A percentile compares a stretch with the other conserved stretches of the same genome.
Evolutionary conservation across 2,888 invertebrate species (phyloP).

Genomic region (Steinernema scapterisci): DNA sequence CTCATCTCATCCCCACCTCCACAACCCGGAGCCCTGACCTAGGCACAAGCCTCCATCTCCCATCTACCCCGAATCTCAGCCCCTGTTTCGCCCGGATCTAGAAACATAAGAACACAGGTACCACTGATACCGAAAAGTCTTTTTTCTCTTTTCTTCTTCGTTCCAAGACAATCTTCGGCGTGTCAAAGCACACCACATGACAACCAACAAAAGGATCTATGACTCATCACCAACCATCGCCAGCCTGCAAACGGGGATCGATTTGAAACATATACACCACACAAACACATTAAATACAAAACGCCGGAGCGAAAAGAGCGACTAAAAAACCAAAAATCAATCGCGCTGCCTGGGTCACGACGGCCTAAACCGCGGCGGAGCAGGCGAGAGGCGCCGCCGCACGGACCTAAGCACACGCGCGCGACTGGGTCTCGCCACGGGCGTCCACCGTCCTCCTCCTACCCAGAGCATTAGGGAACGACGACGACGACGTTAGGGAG

Average conservation of each 20-base stretch:
- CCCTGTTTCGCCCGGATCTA: too few species aligned
- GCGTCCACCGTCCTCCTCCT: background rate
- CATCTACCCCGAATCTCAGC: too few species aligned
- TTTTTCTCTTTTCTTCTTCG: too few species aligned
- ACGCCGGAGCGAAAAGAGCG: background rate
- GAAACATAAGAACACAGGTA: too few species aligned
- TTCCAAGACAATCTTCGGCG: background rate
- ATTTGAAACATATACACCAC: background rate
- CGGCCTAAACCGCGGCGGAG: too few species aligned
- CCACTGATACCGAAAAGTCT: too few species aligned
- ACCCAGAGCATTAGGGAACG: too few species aligned
- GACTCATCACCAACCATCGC: slow-evolving; percentile 22
- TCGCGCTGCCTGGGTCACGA: background rate
- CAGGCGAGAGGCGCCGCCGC: too few species aligned
- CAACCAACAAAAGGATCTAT: background rate
- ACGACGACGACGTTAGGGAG: too few species aligned
- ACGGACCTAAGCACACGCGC: background rate
- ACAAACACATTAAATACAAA: background rate
- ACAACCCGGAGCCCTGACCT: too few species aligned
- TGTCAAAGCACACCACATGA: background rate
- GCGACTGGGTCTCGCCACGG: background rate
- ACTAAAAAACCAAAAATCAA: slow-evolving; percentile 26
- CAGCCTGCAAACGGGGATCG: background rate
- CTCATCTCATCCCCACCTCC: too few species aligned
- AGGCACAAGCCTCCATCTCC: too few species aligned